Percentiles rank a stretch among this genome's conserved stretches.
Conservation (phyloP, 2,888 invertebrate species). For the Eristalis arbustorum region DNA sequence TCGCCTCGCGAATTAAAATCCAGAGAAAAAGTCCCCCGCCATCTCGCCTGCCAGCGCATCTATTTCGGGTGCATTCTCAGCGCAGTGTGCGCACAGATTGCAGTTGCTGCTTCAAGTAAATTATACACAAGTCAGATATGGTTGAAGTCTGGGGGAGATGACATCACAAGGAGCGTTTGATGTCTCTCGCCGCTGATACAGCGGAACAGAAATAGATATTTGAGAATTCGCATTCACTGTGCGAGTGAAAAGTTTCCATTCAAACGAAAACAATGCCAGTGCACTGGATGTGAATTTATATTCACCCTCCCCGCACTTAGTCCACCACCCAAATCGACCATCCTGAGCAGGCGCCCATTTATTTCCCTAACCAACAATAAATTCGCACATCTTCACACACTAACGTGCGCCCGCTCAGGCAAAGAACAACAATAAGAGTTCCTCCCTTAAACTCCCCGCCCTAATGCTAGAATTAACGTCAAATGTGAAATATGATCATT, state of each 20-base stretch:
- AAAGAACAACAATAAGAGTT: background rate
- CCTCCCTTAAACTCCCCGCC: background rate
- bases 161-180: slow-evolving; percentile 19
- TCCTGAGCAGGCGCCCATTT: too few species aligned
- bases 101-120: slow-evolving; percentile 18
- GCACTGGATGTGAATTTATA: too few species aligned
- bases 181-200: background rate
- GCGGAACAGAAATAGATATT: background rate
- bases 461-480: background rate
- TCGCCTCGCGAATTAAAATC: slow-evolving; percentile 19
- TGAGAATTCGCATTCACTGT: background rate
- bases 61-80: slow-evolving; percentile 21
- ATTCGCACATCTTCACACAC: background rate
- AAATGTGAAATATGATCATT: too few species aligned
- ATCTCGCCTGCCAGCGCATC: background rate
- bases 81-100: background rate
- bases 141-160: slow-evolving; percentile 13
- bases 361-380: background rate
- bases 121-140: slow-evolving; percentile 17
- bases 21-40: background rate
- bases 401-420: too few species aligned
- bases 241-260: background rate
- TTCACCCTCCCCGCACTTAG: too few species aligned
- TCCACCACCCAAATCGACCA: too few species aligned
- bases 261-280: background rate